phyloP scores from a whole-genome alignment of 2,113 vertebrate species.

The Leucopsar rothschildi region DNA sequence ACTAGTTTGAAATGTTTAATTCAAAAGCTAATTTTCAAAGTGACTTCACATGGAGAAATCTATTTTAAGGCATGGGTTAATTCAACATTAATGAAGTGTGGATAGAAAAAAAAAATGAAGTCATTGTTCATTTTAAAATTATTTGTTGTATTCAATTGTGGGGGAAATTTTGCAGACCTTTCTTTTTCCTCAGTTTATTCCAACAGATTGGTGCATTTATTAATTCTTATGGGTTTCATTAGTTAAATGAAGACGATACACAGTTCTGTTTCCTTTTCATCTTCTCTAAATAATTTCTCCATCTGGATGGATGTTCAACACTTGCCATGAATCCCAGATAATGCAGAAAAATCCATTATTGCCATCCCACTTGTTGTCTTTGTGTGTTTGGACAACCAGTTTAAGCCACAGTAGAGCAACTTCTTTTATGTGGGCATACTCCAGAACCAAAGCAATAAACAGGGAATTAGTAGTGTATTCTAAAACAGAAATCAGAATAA shows the following conservation, averaged over 20 bases:
- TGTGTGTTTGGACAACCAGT: background rate
- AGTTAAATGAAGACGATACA: conserved; percentile 26
- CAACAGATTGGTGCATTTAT: conserved; percentile 26
- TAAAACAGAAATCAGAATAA: background rate
- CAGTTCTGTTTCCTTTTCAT: background rate
- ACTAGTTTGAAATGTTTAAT: background rate
- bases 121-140: conserved; percentile 2
- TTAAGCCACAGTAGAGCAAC: background rate
- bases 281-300: conserved; percentile 16
- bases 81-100: conserved; percentile 6
- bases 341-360: conserved; percentile 12
- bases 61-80: conserved; percentile 15
- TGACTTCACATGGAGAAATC: background rate
- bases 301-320: conserved; percentile 11
- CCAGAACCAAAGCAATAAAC: background rate
- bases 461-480: background rate
- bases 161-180: conserved; percentile 19
- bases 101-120: conserved; percentile 30
- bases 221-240: conserved; percentile 63
- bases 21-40: conserved; percentile 4
- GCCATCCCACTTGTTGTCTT: background rate
- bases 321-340: background rate
- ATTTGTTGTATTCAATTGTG: background rate
- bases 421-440: background rate
- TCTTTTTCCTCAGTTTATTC: conserved; percentile 30